Evolutionary conservation across 2,888 invertebrate genomes (phyloP).

Genomic region (Helleia helle): DNA sequence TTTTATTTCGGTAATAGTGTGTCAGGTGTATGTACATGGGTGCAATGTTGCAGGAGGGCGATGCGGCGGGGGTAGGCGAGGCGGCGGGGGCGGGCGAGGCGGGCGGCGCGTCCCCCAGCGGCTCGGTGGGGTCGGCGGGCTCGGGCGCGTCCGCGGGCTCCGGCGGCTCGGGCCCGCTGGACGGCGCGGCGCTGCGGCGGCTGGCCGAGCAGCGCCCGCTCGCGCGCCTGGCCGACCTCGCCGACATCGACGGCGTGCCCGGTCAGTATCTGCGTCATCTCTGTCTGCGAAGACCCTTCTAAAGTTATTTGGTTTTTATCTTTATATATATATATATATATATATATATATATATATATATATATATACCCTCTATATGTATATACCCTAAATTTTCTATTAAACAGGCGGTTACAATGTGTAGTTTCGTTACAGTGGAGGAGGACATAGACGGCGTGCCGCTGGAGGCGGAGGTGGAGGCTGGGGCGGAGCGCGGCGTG

Average conservation of each 20-base stretch:
- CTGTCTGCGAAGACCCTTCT: not conserved
- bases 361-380: no score
- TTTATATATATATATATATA: no score
- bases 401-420: not conserved
- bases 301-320: no score
- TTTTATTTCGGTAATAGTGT: no score
- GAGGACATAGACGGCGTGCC: slow-evolving; percentile 86
- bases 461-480: slow-evolving; percentile 56
- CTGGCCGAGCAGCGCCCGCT: slow-evolving; percentile 41
- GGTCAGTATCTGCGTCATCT: slow-evolving; percentile 24
- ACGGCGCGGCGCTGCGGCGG: slow-evolving; percentile 87
- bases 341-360: no score
- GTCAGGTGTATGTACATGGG: not conserved
- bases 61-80: slow-evolving; percentile 8
- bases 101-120: slow-evolving; percentile 31
- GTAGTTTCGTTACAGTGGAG: slow-evolving; percentile 62
- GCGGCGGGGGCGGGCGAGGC: slow-evolving; percentile 16
- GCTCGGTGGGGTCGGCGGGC: slow-evolving; percentile 30
- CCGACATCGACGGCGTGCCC: slow-evolving; percentile 49
- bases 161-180: slow-evolving; percentile 84
- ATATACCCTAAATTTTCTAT: no score
- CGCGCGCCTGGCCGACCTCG: slow-evolving; percentile 10
- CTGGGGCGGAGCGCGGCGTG: slow-evolving; percentile 67
- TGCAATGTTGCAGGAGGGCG: slow-evolving; percentile 16
- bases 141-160: slow-evolving; percentile 54